Percentiles rank a stretch among this genome's conserved stretches.
Conservation (phyloP, 2,113 vertebrate species). For the Cariama cristata region DNA sequence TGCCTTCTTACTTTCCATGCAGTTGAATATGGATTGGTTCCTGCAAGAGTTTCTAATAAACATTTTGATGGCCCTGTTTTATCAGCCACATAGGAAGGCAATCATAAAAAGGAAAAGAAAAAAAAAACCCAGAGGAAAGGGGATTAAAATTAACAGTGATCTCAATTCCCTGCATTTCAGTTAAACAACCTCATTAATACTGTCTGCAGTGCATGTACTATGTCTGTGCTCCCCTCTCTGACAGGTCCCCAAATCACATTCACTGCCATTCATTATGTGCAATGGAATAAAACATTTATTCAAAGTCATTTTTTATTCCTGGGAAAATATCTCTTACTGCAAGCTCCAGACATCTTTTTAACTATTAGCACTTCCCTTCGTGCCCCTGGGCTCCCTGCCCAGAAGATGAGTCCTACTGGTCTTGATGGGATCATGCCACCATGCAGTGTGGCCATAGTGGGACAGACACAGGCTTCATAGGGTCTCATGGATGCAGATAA, state of each 20-base stretch:
- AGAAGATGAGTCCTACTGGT: neutral
- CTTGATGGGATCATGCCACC: neutral
- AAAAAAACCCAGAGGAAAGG: neutral
- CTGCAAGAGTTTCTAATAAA: constrained; percentile 4
- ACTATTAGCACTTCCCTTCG: neutral
- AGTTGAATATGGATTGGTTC: neutral
- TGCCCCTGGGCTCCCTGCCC: neutral
- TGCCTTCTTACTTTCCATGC: neutral
- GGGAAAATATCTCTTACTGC: constrained; percentile 56
- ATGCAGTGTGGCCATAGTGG: neutral
- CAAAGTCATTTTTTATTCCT: constrained; percentile 67
- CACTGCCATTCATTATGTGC: constrained; percentile 54
- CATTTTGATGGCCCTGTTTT: neutral
- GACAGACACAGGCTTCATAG: neutral
- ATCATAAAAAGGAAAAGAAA: neutral
- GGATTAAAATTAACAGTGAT: constrained; percentile 16
- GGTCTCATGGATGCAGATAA: neutral
- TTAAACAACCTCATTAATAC: constrained; percentile 42
- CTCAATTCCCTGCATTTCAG: constrained; percentile 31
- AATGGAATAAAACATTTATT: constrained; percentile 63
- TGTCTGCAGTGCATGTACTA: constrained; percentile 27
- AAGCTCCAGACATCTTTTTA: constrained; percentile 18
- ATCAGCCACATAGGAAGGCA: neutral
- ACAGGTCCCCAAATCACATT: constrained; percentile 66
- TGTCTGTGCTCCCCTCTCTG: constrained; percentile 35